These are phyloP conservation scores for Pseudopleuronectes americanus DNA, from an alignment of 2,797 vertebrate genomes.

Conservation along the genomic window DNA sequence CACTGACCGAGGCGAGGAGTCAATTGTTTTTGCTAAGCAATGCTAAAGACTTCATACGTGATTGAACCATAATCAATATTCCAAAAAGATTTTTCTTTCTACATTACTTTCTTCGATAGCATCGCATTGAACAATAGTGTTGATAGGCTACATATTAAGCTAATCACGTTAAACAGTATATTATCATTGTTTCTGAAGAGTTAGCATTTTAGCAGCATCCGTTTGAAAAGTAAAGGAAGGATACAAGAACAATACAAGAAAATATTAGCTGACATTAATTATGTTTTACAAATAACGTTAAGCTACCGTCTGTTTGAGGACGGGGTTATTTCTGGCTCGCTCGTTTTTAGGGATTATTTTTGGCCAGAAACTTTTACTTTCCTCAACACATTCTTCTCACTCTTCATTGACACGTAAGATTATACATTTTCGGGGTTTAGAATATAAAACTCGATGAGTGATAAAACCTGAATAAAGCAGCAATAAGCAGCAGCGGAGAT, in stretches of 20 bases:
- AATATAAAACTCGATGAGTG: neutral
- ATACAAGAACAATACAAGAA: neutral
- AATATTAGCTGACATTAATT: neutral
- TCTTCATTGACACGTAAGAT: too few relatives aligned
- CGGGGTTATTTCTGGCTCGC: too few relatives aligned
- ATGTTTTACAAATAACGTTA: too few relatives aligned
- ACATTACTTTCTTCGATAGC: neutral
- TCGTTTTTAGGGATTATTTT: too few relatives aligned
- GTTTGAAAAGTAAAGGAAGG: neutral
- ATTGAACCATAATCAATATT: too few relatives aligned
- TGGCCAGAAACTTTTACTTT: too few relatives aligned
- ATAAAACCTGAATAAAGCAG: conserved; percentile 4
- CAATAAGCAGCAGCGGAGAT: neutral
- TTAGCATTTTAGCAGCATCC: conserved; percentile 6
- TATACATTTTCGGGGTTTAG: too few relatives aligned
- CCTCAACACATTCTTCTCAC: too few relatives aligned
- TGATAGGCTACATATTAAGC: conserved; percentile 5
- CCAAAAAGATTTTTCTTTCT: too few relatives aligned
- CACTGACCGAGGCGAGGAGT: too few relatives aligned
- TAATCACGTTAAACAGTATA: neutral
- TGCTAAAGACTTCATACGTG: too few relatives aligned
- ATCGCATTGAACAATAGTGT: neutral
- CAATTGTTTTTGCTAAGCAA: too few relatives aligned
- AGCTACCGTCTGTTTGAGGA: neutral
- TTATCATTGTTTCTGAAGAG: neutral